phyloP scores from a whole-genome alignment of 2,113 vertebrate species.

The Burhinus oedicnemus region DNA sequence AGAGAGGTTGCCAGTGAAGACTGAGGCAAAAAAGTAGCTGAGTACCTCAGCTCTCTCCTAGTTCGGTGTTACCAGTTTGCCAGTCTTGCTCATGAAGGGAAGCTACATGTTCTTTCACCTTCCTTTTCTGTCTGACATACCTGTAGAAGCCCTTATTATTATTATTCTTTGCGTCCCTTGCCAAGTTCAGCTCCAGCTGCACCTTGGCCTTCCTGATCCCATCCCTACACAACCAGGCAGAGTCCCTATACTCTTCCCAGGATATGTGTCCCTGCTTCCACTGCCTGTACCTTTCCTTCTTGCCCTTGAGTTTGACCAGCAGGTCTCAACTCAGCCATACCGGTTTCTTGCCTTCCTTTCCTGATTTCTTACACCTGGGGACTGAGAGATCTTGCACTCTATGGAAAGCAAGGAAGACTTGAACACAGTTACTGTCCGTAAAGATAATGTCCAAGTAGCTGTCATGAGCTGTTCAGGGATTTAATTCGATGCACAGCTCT shows the following conservation, averaged over 20 bases:
- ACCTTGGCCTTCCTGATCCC: not conserved
- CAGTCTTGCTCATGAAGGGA: not conserved
- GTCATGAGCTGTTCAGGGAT: not conserved
- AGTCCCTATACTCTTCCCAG: not conserved
- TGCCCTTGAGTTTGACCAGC: not conserved
- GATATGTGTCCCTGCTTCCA: not conserved
- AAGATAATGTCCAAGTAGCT: not conserved
- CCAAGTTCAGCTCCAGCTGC: not conserved
- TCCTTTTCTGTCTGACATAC: not conserved
- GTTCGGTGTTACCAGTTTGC: not conserved
- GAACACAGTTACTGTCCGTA: not conserved
- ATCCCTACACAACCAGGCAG: not conserved
- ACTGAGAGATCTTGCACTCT: not conserved
- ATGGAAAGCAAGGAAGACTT: not conserved
- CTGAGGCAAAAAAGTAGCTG: not conserved
- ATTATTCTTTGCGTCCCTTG: not conserved
- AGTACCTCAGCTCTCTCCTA: not conserved
- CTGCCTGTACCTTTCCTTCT: not conserved
- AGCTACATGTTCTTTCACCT: not conserved
- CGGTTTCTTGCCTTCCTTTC: not conserved
- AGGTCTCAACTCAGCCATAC: not conserved
- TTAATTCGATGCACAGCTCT: not conserved
- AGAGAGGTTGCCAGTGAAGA: not conserved
- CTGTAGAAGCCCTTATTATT: not conserved
- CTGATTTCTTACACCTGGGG: not conserved